Base-by-base conservation (phyloP, 2,113 vertebrate species). In the Ailurus styani region DNA sequence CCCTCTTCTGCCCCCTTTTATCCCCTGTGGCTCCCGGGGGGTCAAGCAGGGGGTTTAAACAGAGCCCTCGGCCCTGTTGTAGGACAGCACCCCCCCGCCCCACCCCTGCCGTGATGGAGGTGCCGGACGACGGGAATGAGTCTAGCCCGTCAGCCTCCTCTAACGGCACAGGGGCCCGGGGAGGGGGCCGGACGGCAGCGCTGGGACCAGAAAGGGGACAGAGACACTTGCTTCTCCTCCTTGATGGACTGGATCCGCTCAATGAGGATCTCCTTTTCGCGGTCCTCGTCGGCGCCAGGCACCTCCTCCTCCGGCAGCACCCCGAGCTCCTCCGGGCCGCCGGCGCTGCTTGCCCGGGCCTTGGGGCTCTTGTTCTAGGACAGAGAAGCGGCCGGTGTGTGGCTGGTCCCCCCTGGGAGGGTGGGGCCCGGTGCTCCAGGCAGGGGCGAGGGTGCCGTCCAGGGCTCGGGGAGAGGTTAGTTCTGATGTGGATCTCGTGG, bases 221-320 rank as follows among this genome's bases (percentile, higher is more conserved):
- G 27, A 29, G 87, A 52, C 87, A 99, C 98, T 99, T 98, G 99
- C 99, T 99, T 99, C 87, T 99, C 99, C 97, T 99, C 99, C 96
- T 99, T 99, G 98, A 99, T 99, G 29, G 99, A 99, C 98, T 99
- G 99, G 93, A 99, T 99, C 40, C 99, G 99, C 57, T 99, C 99
- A 0, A 99, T 98, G 98, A 99, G 99, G 86, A 99, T 99, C 97
- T 99, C 99, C 97, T 99, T 99, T 54, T 99, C 99, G 0, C 97
- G 97, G 42, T 99, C 99, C 68, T 99, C 99, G 0, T 99, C 99
- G 0, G 99, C 99, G 0, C 99, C 98, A 64, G 99, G 98, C 0
- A 99, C 99, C 95, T 99, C 99, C 3, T 99, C 99, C 1, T 99
- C 99, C 23, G 98, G 99, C 37, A 99, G 98, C 0, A 60, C 98